Evolutionary conservation across 2,113 vertebrate genomes (phyloP), one percentile per base, ranked within the genome.

Genomic region (Semnornis frantzii): DNA sequence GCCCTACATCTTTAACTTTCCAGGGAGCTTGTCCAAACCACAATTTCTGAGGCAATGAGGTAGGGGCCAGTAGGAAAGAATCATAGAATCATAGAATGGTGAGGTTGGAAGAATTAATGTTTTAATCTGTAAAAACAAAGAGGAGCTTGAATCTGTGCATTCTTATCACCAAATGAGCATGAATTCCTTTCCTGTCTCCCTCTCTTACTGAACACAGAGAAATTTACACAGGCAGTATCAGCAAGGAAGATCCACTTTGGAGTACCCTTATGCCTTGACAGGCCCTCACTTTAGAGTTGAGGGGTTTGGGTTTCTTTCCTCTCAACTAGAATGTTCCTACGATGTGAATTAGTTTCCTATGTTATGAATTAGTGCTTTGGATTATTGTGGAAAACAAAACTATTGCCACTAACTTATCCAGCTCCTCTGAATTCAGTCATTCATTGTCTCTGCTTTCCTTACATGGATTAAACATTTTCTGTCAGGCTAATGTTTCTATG

Each of bases 21-120:
- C 77, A 81, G n/a, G 60, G 69, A 44, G 18, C 10, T 7, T 92
- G 50, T 81, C 89, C 93, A 95, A 94, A 74, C 95, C 92, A 89
- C 87, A 78, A 58, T 14, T 86, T 91, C 70, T 86, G 73, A 92
- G 65, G 69, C 74, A 78, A 33, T 28, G 34, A 60, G 16, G 15
- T 30, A 50, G 52, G 20, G n/a, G 15, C 74, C 76, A 84, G 13
- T 31, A 60, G 31, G 50, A 87, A 52, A 63, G 20, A 42, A 39
- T 39, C 37, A 39, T 39, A 63, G 20, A 42, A 39, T 39, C 37
- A 39, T 39, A 39, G 37, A 39, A 39, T 39, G 37, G 37, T 39
- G 11, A 39, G 37, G 37, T 39, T 39, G 37, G 37, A 39, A 39
- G 15, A 94, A 89, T 42, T 44, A 50, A 63, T 52, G 66, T 63